Evolutionary conservation across 2,888 invertebrate species (phyloP).

Genomic region (Pycnomerus fuliginosus): DNA sequence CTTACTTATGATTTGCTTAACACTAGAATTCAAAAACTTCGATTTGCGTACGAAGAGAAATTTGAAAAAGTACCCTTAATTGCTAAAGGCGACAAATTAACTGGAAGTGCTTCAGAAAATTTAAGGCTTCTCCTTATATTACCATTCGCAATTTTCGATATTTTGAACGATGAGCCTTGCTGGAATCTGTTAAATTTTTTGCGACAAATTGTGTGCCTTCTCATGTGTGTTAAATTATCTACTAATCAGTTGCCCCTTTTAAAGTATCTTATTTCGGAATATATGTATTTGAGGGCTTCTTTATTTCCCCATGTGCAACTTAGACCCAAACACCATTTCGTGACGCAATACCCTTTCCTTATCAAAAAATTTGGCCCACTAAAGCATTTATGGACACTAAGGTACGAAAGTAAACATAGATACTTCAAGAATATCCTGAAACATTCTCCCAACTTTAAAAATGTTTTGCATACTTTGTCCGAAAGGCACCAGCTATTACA

Average conservation of each 20-base stretch:
- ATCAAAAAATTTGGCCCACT: slow-evolving; percentile 29
- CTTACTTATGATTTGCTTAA: neutral
- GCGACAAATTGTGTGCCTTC: neutral
- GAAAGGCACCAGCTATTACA: slow-evolving; percentile 23
- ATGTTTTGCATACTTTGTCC: slow-evolving; percentile 12
- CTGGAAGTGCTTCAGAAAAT: neutral
- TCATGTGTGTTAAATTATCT: neutral
- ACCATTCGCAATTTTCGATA: neutral
- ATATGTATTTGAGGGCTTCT: no score
- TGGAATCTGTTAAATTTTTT: neutral
- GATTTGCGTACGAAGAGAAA: neutral
- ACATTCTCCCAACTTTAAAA: slow-evolving; percentile 22
- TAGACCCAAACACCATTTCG: slow-evolving; percentile 32
- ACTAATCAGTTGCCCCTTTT: neutral
- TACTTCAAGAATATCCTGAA: slow-evolving; percentile 21
- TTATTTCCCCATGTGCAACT: no score
- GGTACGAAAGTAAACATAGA: slow-evolving; percentile 31
- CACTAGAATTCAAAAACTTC: neutral
- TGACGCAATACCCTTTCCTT: slow-evolving; percentile 30
- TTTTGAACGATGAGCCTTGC: neutral
- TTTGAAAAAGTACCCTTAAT: neutral
- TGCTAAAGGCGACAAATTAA: neutral
- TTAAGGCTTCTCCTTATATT: neutral
- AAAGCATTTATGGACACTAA: slow-evolving; percentile 24
- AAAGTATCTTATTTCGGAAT: no score